phyloP scores from a whole-genome alignment of 2,113 vertebrate genomes.

The Ornithorhynchus anatinus region DNA sequence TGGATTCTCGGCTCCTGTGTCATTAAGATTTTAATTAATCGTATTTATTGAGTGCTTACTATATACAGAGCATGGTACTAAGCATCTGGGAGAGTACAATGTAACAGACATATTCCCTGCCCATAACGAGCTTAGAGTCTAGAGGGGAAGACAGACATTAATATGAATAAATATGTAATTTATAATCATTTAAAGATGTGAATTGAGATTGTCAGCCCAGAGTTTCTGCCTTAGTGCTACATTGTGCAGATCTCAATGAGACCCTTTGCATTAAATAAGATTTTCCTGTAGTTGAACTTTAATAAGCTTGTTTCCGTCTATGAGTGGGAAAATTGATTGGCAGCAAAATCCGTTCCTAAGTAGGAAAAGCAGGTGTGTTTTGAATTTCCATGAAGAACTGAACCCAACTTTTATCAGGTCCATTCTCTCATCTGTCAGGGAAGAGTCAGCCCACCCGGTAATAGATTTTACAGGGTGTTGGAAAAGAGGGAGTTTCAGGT shows the following conservation, averaged over 20 bases:
- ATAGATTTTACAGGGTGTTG: neutral
- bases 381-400: slow-evolving; percentile 19
- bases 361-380: slow-evolving; percentile 7
- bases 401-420: neutral
- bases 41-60: too few species aligned
- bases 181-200: too few species aligned
- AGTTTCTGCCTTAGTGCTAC: too few species aligned
- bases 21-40: too few species aligned
- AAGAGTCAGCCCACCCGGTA: slow-evolving; percentile 5
- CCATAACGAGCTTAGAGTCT: too few species aligned
- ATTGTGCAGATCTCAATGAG: neutral
- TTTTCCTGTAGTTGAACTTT: slow-evolving; percentile 2
- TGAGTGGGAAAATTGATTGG: slow-evolving; percentile 12
- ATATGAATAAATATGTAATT: too few species aligned
- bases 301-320: slow-evolving; percentile 1
- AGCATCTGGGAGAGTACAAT: too few species aligned
- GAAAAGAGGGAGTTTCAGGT: neutral
- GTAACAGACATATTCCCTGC: too few species aligned
- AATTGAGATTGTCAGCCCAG: neutral
- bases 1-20: too few species aligned
- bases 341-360: slow-evolving; percentile 3
- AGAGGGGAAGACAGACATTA: too few species aligned
- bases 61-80: too few species aligned
- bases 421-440: neutral
- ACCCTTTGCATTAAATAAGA: slow-evolving; percentile 8